A percentile compares a stretch with the other conserved stretches of the same genome.
Conservation (phyloP, 1,140 invertebrate species). For the Trichonephila clavata region DNA sequence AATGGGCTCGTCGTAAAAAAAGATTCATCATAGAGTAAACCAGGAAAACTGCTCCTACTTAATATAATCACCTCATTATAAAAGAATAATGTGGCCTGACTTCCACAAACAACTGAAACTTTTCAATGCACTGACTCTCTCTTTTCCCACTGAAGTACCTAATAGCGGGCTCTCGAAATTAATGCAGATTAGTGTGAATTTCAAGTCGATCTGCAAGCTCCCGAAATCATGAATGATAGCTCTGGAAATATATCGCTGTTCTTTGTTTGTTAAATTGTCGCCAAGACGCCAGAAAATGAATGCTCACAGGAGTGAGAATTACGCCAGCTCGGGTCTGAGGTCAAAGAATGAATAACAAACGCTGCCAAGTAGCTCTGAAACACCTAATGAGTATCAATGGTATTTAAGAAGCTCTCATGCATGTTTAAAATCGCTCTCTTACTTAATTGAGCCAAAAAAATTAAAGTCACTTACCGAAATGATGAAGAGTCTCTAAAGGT, state of each 20-base stretch:
- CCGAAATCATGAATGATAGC: slow-evolving; percentile 22
- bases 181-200: slow-evolving; percentile 10
- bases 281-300: slow-evolving; percentile 43
- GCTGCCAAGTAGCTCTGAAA: neutral
- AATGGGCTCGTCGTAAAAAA: too few relatives aligned
- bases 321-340: slow-evolving; percentile 7
- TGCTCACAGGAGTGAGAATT: neutral
- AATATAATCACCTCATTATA: neutral
- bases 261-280: slow-evolving; percentile 46
- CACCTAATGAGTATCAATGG: slow-evolving; percentile 61
- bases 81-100: neutral
- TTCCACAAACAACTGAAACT: neutral
- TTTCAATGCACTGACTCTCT: neutral
- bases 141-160: neutral
- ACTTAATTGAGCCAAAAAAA: slow-evolving; percentile 54
- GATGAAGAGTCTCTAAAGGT: slow-evolving; percentile 18
- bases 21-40: neutral
- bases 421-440: slow-evolving; percentile 32
- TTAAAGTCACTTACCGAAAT: slow-evolving; percentile 17
- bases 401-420: neutral
- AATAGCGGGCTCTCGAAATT: neutral
- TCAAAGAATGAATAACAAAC: slow-evolving; percentile 57
- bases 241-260: neutral
- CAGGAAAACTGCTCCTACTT: neutral
- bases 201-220: slow-evolving; percentile 9